Evolutionary conservation across 2,888 invertebrate species (phyloP).

Genomic region (Tiliacea citrago): DNA sequence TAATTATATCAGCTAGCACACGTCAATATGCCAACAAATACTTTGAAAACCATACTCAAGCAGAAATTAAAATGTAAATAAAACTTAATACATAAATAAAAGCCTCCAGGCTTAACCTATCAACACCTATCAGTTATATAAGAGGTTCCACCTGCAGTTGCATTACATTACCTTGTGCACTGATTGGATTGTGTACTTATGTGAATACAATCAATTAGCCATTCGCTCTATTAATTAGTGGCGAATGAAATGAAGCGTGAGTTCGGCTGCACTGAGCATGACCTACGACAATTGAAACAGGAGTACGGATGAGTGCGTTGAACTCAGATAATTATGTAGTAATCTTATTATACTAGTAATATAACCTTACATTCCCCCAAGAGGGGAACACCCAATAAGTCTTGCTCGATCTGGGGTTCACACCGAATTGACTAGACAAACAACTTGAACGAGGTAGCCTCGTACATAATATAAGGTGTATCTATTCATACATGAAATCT

Average conservation of each 20-base stretch:
- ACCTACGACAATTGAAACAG: not conserved
- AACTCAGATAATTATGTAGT: not conserved
- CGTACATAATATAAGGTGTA: not conserved
- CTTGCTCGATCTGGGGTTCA: not conserved
- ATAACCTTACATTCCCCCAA: no score
- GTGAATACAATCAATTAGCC: slow-evolving; percentile 40
- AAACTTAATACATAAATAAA: no score
- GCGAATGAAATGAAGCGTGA: slow-evolving; percentile 29
- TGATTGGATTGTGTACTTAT: slow-evolving; percentile 29
- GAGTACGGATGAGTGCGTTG: not conserved
- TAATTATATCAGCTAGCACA: not conserved
- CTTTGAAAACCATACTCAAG: no score
- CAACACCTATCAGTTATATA: no score
- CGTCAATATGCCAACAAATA: no score
- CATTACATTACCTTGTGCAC: not conserved
- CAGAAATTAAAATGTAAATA: no score
- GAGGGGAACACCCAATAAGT: not conserved
- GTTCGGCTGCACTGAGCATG: slow-evolving; percentile 13
- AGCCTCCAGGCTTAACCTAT: no score
- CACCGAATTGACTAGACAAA: no score
- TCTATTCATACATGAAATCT: no score
- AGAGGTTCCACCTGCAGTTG: not conserved
- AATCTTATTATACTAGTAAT: no score
- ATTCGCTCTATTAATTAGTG: slow-evolving; percentile 41
- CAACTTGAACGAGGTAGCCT: not conserved